Conservation (phyloP, 2,113 vertebrate genomes). For the Pristiophorus japonicus region DNA sequence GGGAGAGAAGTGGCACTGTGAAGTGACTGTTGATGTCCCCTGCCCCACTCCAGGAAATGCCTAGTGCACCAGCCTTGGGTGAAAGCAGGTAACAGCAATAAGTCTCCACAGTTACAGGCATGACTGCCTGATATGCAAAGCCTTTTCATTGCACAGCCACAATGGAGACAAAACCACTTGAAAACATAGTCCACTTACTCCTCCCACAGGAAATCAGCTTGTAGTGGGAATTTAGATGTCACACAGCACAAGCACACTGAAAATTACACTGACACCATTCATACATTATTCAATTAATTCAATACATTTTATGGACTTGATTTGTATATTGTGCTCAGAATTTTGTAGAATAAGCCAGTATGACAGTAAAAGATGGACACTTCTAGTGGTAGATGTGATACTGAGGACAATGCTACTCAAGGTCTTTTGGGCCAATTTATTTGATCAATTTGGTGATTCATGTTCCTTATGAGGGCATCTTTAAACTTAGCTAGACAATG, state of each 20-base stretch:
- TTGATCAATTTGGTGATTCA: not conserved
- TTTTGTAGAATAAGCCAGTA: not conserved
- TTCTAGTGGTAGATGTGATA: not conserved
- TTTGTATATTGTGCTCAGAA: not conserved
- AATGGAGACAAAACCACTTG: not conserved
- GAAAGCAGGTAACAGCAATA: not conserved
- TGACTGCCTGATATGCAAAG: not conserved
- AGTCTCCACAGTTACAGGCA: not conserved
- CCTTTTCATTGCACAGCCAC: not conserved
- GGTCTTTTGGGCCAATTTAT: not conserved
- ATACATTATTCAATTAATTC: not conserved
- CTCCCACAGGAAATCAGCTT: not conserved
- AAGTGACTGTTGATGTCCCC: no score
- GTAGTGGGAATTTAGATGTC: no score
- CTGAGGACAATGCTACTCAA: not conserved
- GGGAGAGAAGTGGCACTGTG: not conserved
- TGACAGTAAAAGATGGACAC: not conserved
- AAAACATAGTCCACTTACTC: not conserved
- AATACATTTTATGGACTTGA: not conserved
- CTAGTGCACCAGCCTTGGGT: not conserved
- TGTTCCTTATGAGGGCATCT: not conserved
- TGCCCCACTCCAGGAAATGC: not conserved
- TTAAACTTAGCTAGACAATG: not conserved
- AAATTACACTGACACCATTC: not conserved
- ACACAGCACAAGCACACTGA: not conserved